Base-by-base conservation (phyloP, 2,797 vertebrate genomes). In the Synanceia verrucosa region DNA sequence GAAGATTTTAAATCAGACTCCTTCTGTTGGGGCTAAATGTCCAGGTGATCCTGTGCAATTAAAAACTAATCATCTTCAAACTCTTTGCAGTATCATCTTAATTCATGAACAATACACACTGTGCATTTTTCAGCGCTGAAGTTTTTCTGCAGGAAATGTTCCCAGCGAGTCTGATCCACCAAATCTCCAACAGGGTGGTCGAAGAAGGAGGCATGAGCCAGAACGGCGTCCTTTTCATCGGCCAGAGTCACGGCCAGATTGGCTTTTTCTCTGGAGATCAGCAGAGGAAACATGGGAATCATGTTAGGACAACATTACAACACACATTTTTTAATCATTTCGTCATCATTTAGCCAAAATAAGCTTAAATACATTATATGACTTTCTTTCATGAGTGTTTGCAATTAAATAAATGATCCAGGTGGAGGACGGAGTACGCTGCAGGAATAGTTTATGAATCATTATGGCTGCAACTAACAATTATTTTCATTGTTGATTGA, bases 231-330 rank as follows among this genome's bases (percentile, higher is more conserved):
- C 59, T 84, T 83, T 23, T 89, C 86, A 64, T 90, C 94, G 85
- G 84, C 92, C 86, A 98, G 78, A 1, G 96, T 97, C 87, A 99
- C 88, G 1, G 97, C 95, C 79, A 99, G 90, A 72, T 95, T 98
- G 31, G 96, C 93, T 72, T 94, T 96, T 85, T 99, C 97, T 72
- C 98, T 99, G 64, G 3, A 71, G 1, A 10, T 1, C 3, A 43
- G 16, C 2, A 66, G 36, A 37, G 19, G 39, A 58, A 18, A 36
- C 11, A 34, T n/a, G n/a, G 8, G 8, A 65, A 19, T 1, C 36
- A 48, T 2, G 9, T 41, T 16, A 1, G 16, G 2, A 33, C 18
- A 9, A 57, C 37, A 48, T 4, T 1, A 47, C 19, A 55, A 14
- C n/a, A 52, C n/a, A n/a, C n/a, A n/a, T n/a, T n/a, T n/a, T n/a